phyloP scores from a whole-genome alignment of 2,888 invertebrate genomes.

The Coelinius sp. region DNA sequence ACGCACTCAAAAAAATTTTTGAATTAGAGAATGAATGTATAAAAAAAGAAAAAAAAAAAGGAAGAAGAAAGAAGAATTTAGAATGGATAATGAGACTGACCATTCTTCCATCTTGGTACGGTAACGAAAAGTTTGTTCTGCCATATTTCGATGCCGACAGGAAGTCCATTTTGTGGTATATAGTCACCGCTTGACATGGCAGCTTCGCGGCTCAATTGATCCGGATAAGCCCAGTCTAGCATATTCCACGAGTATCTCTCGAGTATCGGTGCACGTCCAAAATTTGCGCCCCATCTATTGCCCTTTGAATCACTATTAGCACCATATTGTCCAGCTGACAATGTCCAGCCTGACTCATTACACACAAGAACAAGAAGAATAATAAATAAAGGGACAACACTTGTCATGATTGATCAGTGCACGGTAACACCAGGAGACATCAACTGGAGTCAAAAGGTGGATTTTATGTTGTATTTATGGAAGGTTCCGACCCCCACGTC shows the following conservation, averaged over 20 bases:
- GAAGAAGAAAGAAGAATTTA: not conserved
- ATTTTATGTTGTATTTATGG: not conserved
- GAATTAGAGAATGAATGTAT: constrained; percentile 12
- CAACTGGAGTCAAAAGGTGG: not conserved
- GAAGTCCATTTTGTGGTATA: constrained; percentile 84
- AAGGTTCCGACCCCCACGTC: constrained; percentile 1
- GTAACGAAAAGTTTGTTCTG: constrained; percentile 85
- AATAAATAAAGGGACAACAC: not conserved
- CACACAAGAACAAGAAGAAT: not conserved
- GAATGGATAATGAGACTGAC: constrained; percentile 71
- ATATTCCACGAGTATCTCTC: constrained; percentile 83
- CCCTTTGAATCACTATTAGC: constrained; percentile 30
- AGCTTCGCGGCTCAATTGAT: constrained; percentile 74
- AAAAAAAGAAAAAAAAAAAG: not conserved
- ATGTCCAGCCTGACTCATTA: not conserved
- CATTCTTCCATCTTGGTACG: constrained; percentile 85
- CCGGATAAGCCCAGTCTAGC: constrained; percentile 84
- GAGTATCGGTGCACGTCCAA: constrained; percentile 72
- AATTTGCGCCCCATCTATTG: constrained; percentile 57
- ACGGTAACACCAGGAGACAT: not conserved
- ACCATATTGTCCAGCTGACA: constrained; percentile 10
- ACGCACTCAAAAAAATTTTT: not conserved
- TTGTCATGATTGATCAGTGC: not conserved
- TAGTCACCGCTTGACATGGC: constrained; percentile 78
- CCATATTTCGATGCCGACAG: constrained; percentile 88